A percentile compares a stretch with the other conserved stretches of the same genome.
phyloP scores from a whole-genome alignment of 2,797 vertebrate species.

The Carcharodon carcharias region DNA sequence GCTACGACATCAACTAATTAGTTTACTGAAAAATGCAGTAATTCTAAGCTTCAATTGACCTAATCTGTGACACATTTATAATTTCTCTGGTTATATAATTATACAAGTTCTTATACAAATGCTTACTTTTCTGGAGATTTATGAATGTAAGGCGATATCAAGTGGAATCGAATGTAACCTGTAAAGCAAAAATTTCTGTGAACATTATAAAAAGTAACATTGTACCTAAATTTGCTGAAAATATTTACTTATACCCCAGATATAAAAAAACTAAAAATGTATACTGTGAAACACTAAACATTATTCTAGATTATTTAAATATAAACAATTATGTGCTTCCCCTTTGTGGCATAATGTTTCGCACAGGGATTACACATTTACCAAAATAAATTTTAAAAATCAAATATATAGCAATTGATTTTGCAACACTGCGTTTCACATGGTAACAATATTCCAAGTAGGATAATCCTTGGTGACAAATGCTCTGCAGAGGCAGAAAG shows the following conservation, averaged over 20 bases:
- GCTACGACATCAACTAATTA: neutral
- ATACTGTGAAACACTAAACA: neutral
- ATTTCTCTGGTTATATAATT: neutral
- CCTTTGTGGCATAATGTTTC: neutral
- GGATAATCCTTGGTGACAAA: neutral
- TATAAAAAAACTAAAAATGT: neutral
- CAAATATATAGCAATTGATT: neutral
- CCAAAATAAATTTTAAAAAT: neutral
- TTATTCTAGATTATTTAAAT: neutral
- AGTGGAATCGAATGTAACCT: conserved; percentile 85
- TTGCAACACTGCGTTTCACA: neutral
- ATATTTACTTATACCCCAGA: neutral
- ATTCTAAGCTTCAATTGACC: neutral
- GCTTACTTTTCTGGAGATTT: conserved; percentile 84
- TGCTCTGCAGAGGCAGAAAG: neutral
- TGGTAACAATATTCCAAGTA: neutral
- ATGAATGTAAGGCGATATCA: conserved; percentile 83
- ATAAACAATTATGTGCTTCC: neutral
- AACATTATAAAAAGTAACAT: neutral
- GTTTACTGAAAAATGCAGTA: neutral
- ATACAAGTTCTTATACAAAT: conserved; percentile 53
- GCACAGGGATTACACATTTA: neutral
- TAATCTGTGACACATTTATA: neutral
- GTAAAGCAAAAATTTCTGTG: conserved; percentile 39
- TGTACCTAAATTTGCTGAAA: neutral